phyloP scores from a whole-genome alignment of 2,797 vertebrate species.

The Epinephelus awoara region DNA sequence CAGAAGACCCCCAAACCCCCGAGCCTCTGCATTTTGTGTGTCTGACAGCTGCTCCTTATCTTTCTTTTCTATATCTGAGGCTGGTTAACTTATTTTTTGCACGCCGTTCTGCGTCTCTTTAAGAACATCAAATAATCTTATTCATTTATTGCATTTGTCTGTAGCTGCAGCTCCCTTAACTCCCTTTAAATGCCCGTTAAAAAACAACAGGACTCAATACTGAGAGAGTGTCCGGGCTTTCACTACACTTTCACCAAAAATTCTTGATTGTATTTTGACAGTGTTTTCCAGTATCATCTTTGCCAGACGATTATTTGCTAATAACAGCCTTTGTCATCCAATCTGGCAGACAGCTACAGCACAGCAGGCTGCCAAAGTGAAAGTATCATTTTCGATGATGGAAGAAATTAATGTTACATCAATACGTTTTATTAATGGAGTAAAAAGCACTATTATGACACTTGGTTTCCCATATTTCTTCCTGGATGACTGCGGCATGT shows the following conservation, averaged over 20 bases:
- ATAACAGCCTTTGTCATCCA: constrained; percentile 66
- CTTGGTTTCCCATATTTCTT: constrained; percentile 16
- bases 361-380: constrained; percentile 54
- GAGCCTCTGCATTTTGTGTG: constrained; percentile 12
- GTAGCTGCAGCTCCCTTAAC: background rate
- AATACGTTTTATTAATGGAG: constrained; percentile 37
- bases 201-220: background rate
- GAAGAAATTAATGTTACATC: constrained; percentile 35
- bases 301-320: constrained; percentile 54
- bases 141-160: background rate
- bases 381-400: constrained; percentile 42
- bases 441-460: constrained; percentile 51
- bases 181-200: background rate
- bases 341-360: constrained; percentile 49
- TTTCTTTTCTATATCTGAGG: constrained; percentile 6
- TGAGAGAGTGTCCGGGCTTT: constrained; percentile 9
- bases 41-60: constrained; percentile 23
- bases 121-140: constrained; percentile 5
- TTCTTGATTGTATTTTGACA: constrained; percentile 51
- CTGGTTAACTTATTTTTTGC: constrained; percentile 14
- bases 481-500: constrained; percentile 18
- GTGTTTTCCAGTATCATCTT: constrained; percentile 47
- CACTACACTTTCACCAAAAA: constrained; percentile 6
- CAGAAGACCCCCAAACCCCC: background rate
- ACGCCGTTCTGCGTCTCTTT: background rate